phyloP scores from a whole-genome alignment of 2,113 vertebrate species.

The Rhinolophus sinicus region DNA sequence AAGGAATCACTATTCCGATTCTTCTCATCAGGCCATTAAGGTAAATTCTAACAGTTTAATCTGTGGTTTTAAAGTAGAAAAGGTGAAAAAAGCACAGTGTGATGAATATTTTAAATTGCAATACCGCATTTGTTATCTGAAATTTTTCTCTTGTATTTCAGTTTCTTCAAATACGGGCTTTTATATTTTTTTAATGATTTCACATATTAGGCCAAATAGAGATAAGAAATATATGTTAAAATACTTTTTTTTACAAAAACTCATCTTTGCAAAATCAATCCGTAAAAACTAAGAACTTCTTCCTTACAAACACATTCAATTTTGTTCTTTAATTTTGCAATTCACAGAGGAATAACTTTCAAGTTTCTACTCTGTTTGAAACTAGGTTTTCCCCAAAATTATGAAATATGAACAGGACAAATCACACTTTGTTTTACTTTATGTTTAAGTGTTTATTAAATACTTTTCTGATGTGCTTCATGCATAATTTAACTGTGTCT shows the following conservation, averaged over 20 bases:
- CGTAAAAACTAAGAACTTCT: neutral
- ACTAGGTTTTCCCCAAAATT: neutral
- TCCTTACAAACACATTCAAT: neutral
- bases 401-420: neutral
- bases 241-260: neutral
- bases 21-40: neutral
- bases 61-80: neutral
- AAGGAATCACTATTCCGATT: neutral
- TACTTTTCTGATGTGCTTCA: neutral
- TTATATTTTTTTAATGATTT: neutral
- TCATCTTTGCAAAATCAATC: neutral
- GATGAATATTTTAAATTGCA: neutral
- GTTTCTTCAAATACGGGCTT: neutral
- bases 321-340: neutral
- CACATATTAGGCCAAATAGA: neutral
- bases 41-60: neutral
- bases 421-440: neutral
- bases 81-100: neutral
- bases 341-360: neutral
- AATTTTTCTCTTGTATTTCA: conserved; percentile 16
- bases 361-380: neutral
- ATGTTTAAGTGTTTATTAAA: neutral
- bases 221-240: conserved; percentile 7
- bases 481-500: neutral
- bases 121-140: neutral